Percentiles rank a stretch among this genome's conserved stretches.
phyloP scores from a whole-genome alignment of 2,797 vertebrate species.

The Danio tinwini region DNA sequence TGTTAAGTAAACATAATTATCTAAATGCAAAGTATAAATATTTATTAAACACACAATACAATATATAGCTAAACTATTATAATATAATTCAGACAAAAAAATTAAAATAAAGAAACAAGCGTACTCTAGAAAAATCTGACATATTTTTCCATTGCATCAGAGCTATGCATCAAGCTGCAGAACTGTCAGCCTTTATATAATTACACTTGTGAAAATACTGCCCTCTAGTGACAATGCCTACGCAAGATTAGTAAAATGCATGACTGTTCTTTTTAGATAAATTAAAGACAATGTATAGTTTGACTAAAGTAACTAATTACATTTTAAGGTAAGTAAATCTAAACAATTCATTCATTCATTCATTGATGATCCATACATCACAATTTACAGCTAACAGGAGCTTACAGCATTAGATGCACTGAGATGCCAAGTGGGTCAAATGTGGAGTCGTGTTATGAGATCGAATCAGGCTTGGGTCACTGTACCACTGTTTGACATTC shows the following conservation, averaged over 20 bases:
- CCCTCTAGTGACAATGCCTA: constrained; percentile 15
- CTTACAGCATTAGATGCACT: not conserved
- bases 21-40: too few relatives aligned
- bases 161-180: too few relatives aligned
- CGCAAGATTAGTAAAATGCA: not conserved
- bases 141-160: too few relatives aligned
- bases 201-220: too few relatives aligned
- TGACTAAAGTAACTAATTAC: not conserved
- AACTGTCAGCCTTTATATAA: too few relatives aligned
- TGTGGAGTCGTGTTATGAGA: not conserved
- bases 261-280: not conserved
- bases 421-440: constrained; percentile 27
- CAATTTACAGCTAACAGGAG: not conserved
- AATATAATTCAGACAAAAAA: too few relatives aligned
- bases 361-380: not conserved
- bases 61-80: too few relatives aligned
- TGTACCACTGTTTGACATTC: constrained; percentile 43
- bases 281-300: not conserved
- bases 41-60: too few relatives aligned
- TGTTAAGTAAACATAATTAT: too few relatives aligned
- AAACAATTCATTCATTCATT: not conserved
- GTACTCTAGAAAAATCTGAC: too few relatives aligned
- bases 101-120: too few relatives aligned
- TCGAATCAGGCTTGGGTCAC: constrained; percentile 29
- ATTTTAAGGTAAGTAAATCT: not conserved